phyloP scores from a whole-genome alignment of 2,113 vertebrate species.

The Centrocercus urophasianus region DNA sequence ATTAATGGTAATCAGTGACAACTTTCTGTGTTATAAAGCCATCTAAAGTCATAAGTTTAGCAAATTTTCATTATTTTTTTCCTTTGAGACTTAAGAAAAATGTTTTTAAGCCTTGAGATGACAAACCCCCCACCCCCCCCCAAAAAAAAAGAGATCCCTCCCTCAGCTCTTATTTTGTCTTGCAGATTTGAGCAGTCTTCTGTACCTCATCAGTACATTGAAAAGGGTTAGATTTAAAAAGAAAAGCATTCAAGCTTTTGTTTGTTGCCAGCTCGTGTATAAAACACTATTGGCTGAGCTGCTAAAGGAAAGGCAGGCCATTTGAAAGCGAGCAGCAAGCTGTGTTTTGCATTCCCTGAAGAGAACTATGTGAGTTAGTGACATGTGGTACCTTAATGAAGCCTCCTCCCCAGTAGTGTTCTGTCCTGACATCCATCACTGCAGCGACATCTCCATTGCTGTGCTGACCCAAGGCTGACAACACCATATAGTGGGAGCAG shows the following conservation, averaged over 20 bases:
- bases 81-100: not conserved
- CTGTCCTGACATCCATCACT: not conserved
- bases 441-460: accelerated
- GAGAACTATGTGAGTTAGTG: not conserved
- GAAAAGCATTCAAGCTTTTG: not conserved
- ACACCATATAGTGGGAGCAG: not conserved
- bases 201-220: not conserved
- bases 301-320: not conserved
- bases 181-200: not conserved
- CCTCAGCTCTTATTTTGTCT: not conserved
- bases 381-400: not conserved
- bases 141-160: not conserved
- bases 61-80: not conserved
- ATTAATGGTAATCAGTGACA: not conserved
- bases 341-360: not conserved
- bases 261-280: not conserved
- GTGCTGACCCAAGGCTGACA: not conserved
- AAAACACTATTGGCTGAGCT: not conserved
- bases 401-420: not conserved
- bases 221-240: not conserved
- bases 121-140: not conserved
- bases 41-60: not conserved
- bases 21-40: not conserved
- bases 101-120: not conserved
- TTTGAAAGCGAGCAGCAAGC: not conserved